Evolutionary conservation across 1,140 invertebrate species (phyloP).

Genomic region (Drosophila lowei): DNA sequence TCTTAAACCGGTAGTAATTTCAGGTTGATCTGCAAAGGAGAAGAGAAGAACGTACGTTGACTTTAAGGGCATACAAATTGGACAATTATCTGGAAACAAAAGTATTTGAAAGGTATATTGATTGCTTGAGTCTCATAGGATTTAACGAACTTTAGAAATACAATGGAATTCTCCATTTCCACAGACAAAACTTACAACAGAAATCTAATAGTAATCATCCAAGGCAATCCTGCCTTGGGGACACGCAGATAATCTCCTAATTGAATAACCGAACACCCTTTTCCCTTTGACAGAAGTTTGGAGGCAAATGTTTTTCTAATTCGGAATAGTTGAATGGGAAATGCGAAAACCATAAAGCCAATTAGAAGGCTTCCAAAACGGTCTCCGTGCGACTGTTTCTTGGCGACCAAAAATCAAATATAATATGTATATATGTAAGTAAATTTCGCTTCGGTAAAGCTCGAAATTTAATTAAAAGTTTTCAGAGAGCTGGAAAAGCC

Average conservation of each 20-base stretch:
- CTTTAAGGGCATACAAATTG: not conserved
- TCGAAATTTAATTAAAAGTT: constrained; percentile 78
- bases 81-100: constrained; percentile 5
- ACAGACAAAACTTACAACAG: no score
- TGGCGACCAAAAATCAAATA: constrained; percentile 74
- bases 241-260: constrained; percentile 39
- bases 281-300: constrained; percentile 19
- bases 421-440: constrained; percentile 46
- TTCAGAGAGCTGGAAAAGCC: constrained; percentile 30
- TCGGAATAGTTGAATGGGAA: constrained; percentile 60
- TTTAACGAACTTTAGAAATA: no score
- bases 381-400: constrained; percentile 70
- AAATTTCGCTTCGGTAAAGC: constrained; percentile 63
- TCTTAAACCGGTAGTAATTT: constrained; percentile 28
- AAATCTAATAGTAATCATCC: no score
- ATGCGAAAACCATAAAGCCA: constrained; percentile 44
- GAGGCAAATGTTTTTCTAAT: constrained; percentile 51
- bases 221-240: not conserved
- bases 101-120: constrained; percentile 1
- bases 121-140: no score
- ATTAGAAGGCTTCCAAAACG: constrained; percentile 47
- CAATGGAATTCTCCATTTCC: no score
- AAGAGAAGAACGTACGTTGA: not conserved
- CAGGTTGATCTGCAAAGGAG: constrained; percentile 33
- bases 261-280: constrained; percentile 42